phyloP scores from a whole-genome alignment of 1,140 invertebrate genomes.

The Bombus haemorrhoidalis region DNA sequence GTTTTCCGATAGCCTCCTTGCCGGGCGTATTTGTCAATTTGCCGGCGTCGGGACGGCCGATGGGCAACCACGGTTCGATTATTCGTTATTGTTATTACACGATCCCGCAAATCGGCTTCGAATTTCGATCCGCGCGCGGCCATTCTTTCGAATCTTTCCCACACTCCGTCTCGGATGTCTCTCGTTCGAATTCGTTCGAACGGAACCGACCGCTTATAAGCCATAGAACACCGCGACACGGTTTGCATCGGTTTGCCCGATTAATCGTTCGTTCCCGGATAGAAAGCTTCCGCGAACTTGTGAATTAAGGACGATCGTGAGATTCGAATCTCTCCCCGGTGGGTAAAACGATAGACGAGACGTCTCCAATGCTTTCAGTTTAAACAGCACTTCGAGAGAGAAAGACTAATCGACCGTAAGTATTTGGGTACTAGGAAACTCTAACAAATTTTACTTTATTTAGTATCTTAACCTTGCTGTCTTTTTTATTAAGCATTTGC shows the following conservation, averaged over 20 bases:
- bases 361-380: too few relatives aligned
- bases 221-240: background rate
- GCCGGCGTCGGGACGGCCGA: constrained; percentile 29
- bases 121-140: constrained; percentile 35
- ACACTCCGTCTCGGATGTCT: background rate
- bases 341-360: too few relatives aligned
- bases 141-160: constrained; percentile 21
- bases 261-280: constrained; percentile 33
- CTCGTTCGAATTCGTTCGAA: constrained; percentile 27
- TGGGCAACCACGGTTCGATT: constrained; percentile 50
- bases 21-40: constrained; percentile 55
- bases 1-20: constrained; percentile 55
- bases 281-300: background rate
- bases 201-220: constrained; percentile 22
- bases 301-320: background rate
- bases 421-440: too few relatives aligned
- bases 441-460: too few relatives aligned
- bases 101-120: constrained; percentile 45
- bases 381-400: background rate
- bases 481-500: too few relatives aligned
- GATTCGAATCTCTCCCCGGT: too few relatives aligned
- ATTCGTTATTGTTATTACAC: constrained; percentile 51
- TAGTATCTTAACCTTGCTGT: too few relatives aligned
- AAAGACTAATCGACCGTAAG: background rate
- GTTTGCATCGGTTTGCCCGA: background rate